These are phyloP conservation scores for Schizaphis graminum DNA, from an alignment of 2,888 invertebrate genomes.

Conservation along the genomic window DNA sequence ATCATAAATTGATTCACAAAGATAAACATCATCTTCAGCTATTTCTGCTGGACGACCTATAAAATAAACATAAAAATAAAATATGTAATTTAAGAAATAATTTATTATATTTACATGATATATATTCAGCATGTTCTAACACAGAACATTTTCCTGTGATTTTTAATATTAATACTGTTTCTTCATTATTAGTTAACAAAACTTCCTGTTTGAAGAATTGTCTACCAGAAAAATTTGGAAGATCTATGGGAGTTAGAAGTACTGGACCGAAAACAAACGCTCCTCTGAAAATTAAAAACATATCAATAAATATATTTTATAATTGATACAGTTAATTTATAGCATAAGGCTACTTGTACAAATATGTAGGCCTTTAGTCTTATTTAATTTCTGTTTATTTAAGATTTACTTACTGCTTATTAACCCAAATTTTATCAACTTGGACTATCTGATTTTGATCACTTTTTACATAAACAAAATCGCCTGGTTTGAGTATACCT, in stretches of 20 bases:
- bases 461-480: constrained; percentile 94
- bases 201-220: constrained; percentile 95
- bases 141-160: constrained; percentile 94
- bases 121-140: constrained; percentile 90
- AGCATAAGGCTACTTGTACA: background rate
- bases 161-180: constrained; percentile 90
- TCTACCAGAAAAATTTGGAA: constrained; percentile 83
- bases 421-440: constrained; percentile 95
- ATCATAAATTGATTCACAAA: constrained; percentile 93
- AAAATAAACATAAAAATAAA: background rate
- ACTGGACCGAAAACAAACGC: constrained; percentile 95
- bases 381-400: background rate
- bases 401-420: constrained; percentile 80
- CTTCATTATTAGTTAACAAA: constrained; percentile 90
- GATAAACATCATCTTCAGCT: constrained; percentile 89
- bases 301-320: background rate
- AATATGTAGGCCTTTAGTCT: background rate
- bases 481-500: constrained; percentile 89
- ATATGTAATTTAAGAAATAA: background rate
- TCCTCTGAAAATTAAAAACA: constrained; percentile 76
- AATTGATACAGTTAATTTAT: background rate
- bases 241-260: constrained; percentile 90
- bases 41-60: constrained; percentile 94
- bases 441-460: constrained; percentile 85
- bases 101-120: constrained; percentile 79